Evolutionary conservation across 2,888 invertebrate species (phyloP).

Genomic region (Oligia fasciuncula): DNA sequence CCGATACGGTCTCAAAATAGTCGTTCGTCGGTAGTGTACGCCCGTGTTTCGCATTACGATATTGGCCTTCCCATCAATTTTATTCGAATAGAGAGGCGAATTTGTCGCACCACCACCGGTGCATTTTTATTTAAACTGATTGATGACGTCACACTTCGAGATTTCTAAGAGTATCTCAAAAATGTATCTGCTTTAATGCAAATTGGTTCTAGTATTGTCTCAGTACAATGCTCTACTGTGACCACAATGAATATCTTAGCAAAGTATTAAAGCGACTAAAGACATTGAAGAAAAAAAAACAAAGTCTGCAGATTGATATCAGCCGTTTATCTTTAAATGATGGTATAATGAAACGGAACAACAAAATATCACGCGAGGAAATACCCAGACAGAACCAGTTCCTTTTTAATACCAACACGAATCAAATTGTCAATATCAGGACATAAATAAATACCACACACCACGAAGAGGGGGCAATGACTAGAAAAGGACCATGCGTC

Average conservation of each 20-base stretch:
- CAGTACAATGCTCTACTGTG: constrained; percentile 23
- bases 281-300: constrained; percentile 31
- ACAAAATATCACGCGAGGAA: constrained; percentile 58
- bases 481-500: too few species aligned
- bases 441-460: constrained; percentile 46
- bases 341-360: constrained; percentile 56
- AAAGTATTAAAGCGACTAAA: constrained; percentile 23
- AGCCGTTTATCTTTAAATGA: constrained; percentile 55
- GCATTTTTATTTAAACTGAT: constrained; percentile 66
- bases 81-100: constrained; percentile 75
- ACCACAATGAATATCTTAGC: constrained; percentile 19
- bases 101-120: constrained; percentile 65
- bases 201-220: constrained; percentile 33
- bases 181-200: constrained; percentile 16
- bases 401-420: constrained; percentile 38
- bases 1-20: constrained; percentile 83
- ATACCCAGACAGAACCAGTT: constrained; percentile 46
- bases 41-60: constrained; percentile 85
- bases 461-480: constrained; percentile 41
- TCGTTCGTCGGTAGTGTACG: constrained; percentile 76
- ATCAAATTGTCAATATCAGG: constrained; percentile 40
- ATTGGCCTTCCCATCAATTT: constrained; percentile 85
- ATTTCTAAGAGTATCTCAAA: constrained; percentile 16
- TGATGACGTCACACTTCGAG: constrained; percentile 31
- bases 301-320: constrained; percentile 50